A percentile compares a stretch with the other conserved stretches of the same genome.
Conservation (phyloP, 2,888 invertebrate genomes). For the Leptarthrus brevirostris region DNA sequence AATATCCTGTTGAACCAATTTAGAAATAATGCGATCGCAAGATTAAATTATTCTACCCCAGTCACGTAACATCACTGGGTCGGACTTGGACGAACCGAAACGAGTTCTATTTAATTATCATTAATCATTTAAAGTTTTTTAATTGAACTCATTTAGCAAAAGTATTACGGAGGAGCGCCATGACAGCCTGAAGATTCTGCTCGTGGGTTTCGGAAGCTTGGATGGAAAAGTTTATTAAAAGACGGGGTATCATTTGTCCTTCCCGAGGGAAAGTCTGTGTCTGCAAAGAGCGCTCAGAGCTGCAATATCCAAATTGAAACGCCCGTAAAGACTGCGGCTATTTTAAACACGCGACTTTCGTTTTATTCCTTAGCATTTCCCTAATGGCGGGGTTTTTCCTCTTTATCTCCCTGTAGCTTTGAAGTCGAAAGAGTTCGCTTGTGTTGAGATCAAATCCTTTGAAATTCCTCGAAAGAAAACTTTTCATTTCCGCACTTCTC, state of each 20-base stretch:
- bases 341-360: neutral
- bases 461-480: slow-evolving; percentile 15
- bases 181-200: neutral
- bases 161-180: slow-evolving; percentile 17
- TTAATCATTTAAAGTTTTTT: slow-evolving; percentile 41
- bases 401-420: neutral
- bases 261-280: slow-evolving; percentile 7
- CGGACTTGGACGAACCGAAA: neutral
- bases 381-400: neutral
- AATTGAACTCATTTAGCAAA: slow-evolving; percentile 32
- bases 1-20: slow-evolving; percentile 37
- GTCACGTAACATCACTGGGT: slow-evolving; percentile 10
- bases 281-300: neutral
- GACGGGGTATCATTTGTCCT: neutral
- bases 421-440: neutral
- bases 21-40: slow-evolving; percentile 31
- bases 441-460: slow-evolving; percentile 31
- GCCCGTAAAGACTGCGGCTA: neutral
- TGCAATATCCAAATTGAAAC: slow-evolving; percentile 26
- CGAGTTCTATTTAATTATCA: slow-evolving; percentile 30
- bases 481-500: slow-evolving; percentile 11
- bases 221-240: slow-evolving; percentile 4
- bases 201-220: neutral
- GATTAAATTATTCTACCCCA: slow-evolving; percentile 34
- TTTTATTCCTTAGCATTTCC: neutral